Conservation (phyloP, 2,113 vertebrate species). For the Machaerirhynchus nigripectus region DNA sequence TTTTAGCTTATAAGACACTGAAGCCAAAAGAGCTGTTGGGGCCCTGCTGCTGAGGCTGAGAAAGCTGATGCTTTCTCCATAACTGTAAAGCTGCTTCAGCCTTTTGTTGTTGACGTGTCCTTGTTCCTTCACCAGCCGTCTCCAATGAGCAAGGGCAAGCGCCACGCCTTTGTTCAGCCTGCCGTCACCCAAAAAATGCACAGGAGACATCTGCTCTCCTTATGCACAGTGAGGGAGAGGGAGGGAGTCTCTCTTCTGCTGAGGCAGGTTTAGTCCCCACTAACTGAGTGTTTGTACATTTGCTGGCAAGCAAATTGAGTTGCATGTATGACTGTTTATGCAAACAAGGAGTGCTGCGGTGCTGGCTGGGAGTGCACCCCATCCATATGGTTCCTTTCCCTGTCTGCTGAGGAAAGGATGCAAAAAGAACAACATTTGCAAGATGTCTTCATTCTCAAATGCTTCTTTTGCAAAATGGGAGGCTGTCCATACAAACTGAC, state of each 20-base stretch:
- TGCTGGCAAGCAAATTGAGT: background rate
- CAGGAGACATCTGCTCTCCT: slow-evolving; percentile 29
- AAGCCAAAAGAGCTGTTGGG: background rate
- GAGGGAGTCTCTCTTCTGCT: background rate
- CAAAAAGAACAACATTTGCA: background rate
- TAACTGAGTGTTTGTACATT: background rate
- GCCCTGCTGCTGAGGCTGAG: background rate
- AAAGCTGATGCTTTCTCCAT: background rate
- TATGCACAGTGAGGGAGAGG: background rate
- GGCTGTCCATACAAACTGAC: background rate
- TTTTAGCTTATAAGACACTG: background rate
- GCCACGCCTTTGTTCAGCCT: background rate
- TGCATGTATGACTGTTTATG: slow-evolving; percentile 29
- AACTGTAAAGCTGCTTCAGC: background rate
- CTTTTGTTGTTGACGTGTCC: background rate
- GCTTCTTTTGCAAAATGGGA: background rate
- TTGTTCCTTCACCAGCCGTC: background rate
- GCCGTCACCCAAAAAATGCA: background rate
- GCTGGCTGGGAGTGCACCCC: background rate
- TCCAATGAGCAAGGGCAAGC: background rate
- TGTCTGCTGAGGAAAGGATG: background rate
- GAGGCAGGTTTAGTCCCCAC: background rate
- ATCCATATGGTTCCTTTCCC: background rate
- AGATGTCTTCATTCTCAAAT: background rate
- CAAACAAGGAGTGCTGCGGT: background rate